These are phyloP conservation scores for Chrysolina oricalcia DNA, from an alignment of 2,888 invertebrate species.

Conservation along the genomic window DNA sequence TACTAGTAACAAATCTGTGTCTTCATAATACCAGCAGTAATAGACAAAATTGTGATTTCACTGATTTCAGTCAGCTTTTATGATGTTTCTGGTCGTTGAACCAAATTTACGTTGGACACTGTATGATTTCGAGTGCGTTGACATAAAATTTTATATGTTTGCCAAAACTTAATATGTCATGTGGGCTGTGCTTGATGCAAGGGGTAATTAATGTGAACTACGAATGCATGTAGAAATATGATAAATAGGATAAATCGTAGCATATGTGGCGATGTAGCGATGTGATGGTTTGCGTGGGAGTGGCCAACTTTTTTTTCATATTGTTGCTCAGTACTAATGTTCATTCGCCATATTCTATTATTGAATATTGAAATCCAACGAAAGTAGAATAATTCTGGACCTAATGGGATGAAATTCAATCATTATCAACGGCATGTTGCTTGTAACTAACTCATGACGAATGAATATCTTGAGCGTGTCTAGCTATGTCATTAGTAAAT, in stretches of 20 bases:
- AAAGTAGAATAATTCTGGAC: not conserved
- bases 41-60: too few species aligned
- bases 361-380: too few species aligned
- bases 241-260: not conserved
- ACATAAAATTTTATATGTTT: constrained; percentile 7
- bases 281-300: not conserved
- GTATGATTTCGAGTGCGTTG: constrained; percentile 12
- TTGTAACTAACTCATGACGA: too few species aligned
- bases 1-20: too few species aligned
- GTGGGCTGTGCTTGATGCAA: constrained; percentile 17
- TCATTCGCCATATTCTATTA: too few species aligned
- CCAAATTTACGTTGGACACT: not conserved
- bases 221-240: constrained; percentile 12
- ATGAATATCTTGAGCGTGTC: too few species aligned
- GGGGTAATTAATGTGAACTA: constrained; percentile 3
- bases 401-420: too few species aligned
- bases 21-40: too few species aligned
- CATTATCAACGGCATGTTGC: too few species aligned
- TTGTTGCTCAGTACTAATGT: not conserved
- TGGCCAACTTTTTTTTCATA: not conserved
- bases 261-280: not conserved
- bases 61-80: not conserved
- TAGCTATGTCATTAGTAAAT: too few species aligned
- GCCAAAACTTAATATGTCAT: constrained; percentile 11
- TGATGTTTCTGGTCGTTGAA: not conserved